Conservation (phyloP, 2,113 vertebrate species). For the Corythaixoides concolor region DNA sequence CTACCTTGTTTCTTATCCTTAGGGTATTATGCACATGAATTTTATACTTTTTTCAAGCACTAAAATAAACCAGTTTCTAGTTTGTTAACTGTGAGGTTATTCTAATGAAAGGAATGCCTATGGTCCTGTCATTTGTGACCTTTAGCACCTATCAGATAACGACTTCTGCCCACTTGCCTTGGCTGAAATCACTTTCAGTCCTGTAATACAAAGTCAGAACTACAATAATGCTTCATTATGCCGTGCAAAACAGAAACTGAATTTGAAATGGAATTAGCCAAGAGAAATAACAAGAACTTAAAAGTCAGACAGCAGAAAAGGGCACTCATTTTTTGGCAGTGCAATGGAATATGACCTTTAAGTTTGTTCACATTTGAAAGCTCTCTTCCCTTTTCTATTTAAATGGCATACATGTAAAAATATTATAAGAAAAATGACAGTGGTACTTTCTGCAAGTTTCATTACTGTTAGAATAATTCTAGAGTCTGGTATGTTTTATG, state of each 20-base stretch:
- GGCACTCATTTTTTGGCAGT: not conserved
- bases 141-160: constrained; percentile 15
- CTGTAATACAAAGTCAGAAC: not conserved
- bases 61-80: not conserved
- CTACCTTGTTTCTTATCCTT: not conserved
- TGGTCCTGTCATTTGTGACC: constrained; percentile 12
- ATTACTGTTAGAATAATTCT: not conserved
- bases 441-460: not conserved
- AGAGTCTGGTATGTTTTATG: not conserved
- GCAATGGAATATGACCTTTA: constrained; percentile 20
- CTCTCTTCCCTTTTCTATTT: not conserved
- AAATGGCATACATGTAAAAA: not conserved
- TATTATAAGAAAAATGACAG: not conserved
- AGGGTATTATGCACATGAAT: not conserved
- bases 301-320: constrained; percentile 47
- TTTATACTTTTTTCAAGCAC: not conserved
- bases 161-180: not conserved
- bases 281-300: constrained; percentile 42
- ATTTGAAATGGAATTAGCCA: constrained; percentile 23
- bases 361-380: constrained; percentile 15
- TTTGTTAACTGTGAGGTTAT: not conserved
- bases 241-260: constrained; percentile 11
- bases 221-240: constrained; percentile 16
- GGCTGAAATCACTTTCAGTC: not conserved
- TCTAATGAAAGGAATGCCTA: not conserved